Evolutionary conservation across 2,113 vertebrate genomes (phyloP).

Genomic region (Amblyornis subalaris): DNA sequence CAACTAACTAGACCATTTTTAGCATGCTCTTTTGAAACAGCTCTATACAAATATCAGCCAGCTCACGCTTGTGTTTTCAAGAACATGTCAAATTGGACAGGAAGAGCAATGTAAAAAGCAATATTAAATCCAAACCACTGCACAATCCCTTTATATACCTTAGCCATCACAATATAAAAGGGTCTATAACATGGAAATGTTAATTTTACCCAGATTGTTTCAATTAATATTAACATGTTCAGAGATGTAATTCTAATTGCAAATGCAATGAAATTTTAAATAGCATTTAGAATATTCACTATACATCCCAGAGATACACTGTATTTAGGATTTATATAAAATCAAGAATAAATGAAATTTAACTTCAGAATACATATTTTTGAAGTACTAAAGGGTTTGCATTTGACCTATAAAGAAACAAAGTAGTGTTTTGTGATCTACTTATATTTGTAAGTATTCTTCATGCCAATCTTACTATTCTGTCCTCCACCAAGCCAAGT

Average conservation of each 20-base stretch:
- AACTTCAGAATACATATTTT: neutral
- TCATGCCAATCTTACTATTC: neutral
- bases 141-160: neutral
- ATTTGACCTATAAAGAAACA: neutral
- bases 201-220: neutral
- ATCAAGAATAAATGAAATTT: neutral
- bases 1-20: neutral
- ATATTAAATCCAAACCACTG: neutral
- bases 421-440: neutral
- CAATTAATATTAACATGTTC: neutral
- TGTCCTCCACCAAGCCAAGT: neutral
- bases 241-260: neutral
- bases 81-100: neutral
- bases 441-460: neutral
- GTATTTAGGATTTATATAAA: neutral
- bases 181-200: neutral
- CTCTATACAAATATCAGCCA: neutral
- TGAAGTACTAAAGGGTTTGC: neutral
- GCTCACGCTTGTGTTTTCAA: neutral
- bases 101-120: neutral
- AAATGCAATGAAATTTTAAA: neutral
- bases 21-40: neutral
- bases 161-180: neutral
- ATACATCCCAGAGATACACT: neutral
- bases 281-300: neutral